phyloP scores from a whole-genome alignment of 1,140 invertebrate species.

The Hyles euphorbiae region DNA sequence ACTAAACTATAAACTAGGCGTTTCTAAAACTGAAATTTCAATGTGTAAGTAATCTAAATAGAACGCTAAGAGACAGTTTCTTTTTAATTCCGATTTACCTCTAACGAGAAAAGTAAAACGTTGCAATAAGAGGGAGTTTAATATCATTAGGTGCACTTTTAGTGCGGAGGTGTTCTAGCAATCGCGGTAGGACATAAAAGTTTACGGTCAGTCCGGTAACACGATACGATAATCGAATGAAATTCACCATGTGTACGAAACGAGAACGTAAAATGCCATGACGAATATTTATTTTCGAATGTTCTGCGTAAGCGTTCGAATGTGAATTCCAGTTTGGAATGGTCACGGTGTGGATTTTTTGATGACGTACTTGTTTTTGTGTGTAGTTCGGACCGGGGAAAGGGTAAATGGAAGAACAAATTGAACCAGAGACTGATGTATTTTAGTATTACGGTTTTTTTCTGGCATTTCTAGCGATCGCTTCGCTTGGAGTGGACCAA shows the following conservation, averaged over 20 bases:
- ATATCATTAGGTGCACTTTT: conserved; percentile 29
- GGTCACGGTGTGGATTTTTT: too few species aligned
- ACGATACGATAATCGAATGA: conserved; percentile 29
- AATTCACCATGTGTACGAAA: conserved; percentile 18
- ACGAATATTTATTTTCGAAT: conserved; percentile 4
- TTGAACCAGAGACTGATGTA: background rate
- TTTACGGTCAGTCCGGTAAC: conserved; percentile 27
- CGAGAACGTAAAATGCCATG: conserved; percentile 5
- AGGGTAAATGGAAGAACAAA: background rate
- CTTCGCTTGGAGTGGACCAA: too few species aligned
- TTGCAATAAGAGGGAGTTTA: conserved; percentile 23
- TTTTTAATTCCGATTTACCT: conserved; percentile 14
- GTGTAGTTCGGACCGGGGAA: too few species aligned
- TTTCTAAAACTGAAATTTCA: too few species aligned
- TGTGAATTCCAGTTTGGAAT: background rate
- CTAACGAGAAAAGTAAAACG: conserved; percentile 15
- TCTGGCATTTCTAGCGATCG: too few species aligned
- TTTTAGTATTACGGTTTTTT: too few species aligned
- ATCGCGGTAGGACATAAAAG: conserved; percentile 29
- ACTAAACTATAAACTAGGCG: too few species aligned
- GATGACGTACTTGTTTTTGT: too few species aligned
- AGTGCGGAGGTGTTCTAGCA: conserved; percentile 18
- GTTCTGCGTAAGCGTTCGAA: too few species aligned
- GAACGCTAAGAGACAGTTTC: background rate
- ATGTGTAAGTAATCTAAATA: too few species aligned